A percentile compares a stretch with the other conserved stretches of the same genome.
Evolutionary conservation across 2,888 invertebrate genomes (phyloP).

Genomic region (Parochlus steinenii): DNA sequence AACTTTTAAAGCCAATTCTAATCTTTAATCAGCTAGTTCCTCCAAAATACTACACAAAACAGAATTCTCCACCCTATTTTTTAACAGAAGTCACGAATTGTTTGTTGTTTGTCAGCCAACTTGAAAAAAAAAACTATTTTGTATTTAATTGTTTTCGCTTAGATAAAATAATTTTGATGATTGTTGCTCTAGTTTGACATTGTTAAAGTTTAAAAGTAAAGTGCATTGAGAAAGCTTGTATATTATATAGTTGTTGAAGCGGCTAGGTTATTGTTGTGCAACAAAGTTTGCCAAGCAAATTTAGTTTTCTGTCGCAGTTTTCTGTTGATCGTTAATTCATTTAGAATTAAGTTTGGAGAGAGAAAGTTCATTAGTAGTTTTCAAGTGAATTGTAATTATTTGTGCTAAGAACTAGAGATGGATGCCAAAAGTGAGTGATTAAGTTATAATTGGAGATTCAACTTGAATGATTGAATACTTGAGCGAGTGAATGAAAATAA

Average conservation of each 20-base stretch:
- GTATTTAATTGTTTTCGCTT: constrained; percentile 7
- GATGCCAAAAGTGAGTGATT: constrained; percentile 10
- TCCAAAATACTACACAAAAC: background rate
- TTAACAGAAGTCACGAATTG: constrained; percentile 10
- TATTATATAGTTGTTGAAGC: too few species aligned
- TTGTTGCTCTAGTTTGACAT: constrained; percentile 8
- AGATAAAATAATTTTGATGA: constrained; percentile 11
- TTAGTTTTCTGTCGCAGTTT: background rate
- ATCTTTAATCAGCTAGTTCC: too few species aligned
- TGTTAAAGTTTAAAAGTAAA: too few species aligned
- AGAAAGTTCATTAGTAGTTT: background rate
- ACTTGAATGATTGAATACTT: too few species aligned
- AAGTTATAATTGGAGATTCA: too few species aligned
- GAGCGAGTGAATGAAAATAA: background rate
- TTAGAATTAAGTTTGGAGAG: constrained; percentile 2
- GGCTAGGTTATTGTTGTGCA: background rate
- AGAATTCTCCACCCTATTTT: too few species aligned
- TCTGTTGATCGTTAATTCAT: constrained; percentile 6
- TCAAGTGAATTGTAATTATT: background rate
- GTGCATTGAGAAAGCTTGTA: too few species aligned
- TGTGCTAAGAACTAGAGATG: background rate
- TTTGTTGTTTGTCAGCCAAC: constrained; percentile 5
- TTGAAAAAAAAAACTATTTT: constrained; percentile 3
- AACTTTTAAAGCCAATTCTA: too few species aligned
- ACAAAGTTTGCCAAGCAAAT: constrained; percentile 1